Base-by-base conservation (phyloP, 2,888 invertebrate genomes). In the Acrobasis suavella region DNA sequence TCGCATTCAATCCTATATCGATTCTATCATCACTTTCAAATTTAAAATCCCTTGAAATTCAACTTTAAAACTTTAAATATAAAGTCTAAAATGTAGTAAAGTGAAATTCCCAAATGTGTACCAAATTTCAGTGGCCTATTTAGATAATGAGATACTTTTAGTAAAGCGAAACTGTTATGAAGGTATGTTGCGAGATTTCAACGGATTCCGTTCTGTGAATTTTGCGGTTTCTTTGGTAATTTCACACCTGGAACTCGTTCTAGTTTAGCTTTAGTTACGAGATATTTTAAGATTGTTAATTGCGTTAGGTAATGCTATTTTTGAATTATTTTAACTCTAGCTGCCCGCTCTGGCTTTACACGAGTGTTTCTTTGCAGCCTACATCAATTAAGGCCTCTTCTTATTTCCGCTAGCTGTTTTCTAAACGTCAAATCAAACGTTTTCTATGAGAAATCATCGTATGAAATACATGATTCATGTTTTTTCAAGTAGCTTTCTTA, bases 1-100 rank as follows among this genome's bases (percentile, higher is more conserved):
- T 71, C 69, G 65, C 71, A 71, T 77, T 69, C 67, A 69, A 69
- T 67, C 67, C 66, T 69, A 59, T 66, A 68, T 68, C 65, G 67
- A 67, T 70, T 64, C 65, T 69, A 65, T 70, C 67, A 69, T 70
- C 69, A 51, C 50, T 50, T 51, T 50, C 50, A 50, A 50, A 49
- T 32, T 50, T 12, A 17, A 3, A 60, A 49, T 37, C 17, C 14
- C 14, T 12, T 10, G 0, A 56, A 56, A 38, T 5, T 42, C 3
- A 17, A 22, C 56, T 56, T 56, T 17, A 42, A 56, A 2, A 5
- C n/a, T 22, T 22, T 8, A 1, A 3, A 3, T 8, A 6, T 46
- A 56, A 42, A 55, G 51, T 46, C 52, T 49, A 60, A 61, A 54
- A 60, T 51, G 12, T 14, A 0, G 7, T 56, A 12, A 7, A 14